A percentile compares a stretch with the other conserved stretches of the same genome.
phyloP scores from a whole-genome alignment of 2,888 invertebrate genomes.

The Dioctria rufipes region DNA sequence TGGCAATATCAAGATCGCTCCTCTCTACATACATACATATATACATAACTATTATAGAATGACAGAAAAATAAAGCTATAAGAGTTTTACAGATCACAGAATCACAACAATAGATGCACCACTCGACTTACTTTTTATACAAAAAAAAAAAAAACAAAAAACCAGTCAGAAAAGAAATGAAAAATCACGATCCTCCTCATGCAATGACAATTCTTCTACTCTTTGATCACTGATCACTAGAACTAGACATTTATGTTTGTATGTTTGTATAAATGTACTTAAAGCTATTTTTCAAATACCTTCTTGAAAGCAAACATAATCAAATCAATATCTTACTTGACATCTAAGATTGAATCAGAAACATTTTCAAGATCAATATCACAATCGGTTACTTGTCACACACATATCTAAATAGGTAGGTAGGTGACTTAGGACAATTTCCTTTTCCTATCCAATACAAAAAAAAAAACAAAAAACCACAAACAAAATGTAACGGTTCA shows the following conservation, averaged over 20 bases:
- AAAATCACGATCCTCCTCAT: constrained; percentile 3
- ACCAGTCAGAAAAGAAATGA: background rate
- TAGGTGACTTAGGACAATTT: background rate
- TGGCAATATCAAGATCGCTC: background rate
- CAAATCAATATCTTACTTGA: background rate
- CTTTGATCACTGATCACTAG: background rate
- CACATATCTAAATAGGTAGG: background rate
- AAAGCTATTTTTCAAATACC: no score
- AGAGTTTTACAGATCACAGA: background rate
- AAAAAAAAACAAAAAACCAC: background rate
- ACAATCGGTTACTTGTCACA: background rate
- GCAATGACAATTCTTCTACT: background rate
- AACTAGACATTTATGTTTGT: background rate
- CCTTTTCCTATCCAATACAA: background rate
- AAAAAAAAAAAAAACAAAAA: background rate
- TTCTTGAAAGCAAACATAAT: no score
- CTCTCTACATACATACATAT: no score
- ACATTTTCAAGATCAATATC: constrained; percentile 4
- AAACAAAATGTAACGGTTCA: background rate
- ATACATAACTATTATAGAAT: no score
- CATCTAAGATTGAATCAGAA: background rate
- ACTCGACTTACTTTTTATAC: background rate
- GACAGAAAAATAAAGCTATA: no score
- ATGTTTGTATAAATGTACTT: no score
- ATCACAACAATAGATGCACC: background rate